phyloP scores from a whole-genome alignment of 2,113 vertebrate genomes.

The Strigops habroptila region DNA sequence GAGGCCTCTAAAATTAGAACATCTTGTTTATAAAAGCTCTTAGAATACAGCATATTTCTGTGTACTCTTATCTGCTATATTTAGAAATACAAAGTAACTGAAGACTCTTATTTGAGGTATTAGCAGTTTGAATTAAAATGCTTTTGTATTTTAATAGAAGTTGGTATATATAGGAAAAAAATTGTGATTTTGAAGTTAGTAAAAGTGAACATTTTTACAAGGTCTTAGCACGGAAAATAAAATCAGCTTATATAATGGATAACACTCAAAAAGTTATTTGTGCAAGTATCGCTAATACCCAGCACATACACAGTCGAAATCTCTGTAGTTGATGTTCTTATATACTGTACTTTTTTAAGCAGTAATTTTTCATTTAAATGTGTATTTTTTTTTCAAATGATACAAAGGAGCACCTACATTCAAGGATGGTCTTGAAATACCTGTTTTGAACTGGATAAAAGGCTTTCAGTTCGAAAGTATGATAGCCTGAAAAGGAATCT shows the following conservation, averaged over 20 bases:
- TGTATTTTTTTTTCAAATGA: background rate
- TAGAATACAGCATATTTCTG: constrained; percentile 26
- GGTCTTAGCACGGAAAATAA: background rate
- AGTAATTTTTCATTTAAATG: background rate
- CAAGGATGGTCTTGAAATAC: background rate
- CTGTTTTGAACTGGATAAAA: background rate
- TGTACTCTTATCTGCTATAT: constrained; percentile 29
- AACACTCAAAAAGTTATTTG: background rate
- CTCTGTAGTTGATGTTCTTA: background rate
- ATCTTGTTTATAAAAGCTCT: constrained; percentile 51
- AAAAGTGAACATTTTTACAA: background rate
- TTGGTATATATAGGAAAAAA: background rate
- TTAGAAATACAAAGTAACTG: constrained; percentile 17
- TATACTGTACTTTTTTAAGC: background rate
- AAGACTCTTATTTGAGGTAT: background rate
- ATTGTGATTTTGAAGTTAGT: background rate
- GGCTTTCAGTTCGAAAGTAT: background rate
- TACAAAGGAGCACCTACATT: background rate
- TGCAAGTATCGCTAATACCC: background rate
- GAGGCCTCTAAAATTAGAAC: constrained; percentile 56
- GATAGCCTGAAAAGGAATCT: background rate
- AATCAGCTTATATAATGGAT: background rate
- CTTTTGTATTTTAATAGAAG: background rate
- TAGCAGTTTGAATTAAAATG: background rate
- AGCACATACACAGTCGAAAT: background rate